Evolutionary conservation across 2,113 vertebrate species (phyloP), one percentile per base, ranked within the genome.

Genomic region (Trematocara variabile): DNA sequence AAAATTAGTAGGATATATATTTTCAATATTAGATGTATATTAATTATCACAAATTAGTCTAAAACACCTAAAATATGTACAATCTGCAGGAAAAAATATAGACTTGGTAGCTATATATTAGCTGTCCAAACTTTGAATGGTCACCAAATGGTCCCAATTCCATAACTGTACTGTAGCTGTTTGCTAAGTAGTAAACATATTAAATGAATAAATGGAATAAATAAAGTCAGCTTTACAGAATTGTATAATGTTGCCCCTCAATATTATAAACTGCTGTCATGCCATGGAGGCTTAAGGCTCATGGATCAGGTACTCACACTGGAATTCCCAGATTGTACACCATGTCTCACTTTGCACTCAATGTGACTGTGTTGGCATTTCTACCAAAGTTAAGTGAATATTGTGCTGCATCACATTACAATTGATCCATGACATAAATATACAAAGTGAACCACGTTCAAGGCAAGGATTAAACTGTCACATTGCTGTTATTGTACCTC

Each of bases 401-500:
- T 33, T 8, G 41, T 33, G 44, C 22, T 20, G 53, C 11, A 80
- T 60, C 37, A 44, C 53, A 46, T 44, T 58, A 50, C 48, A 81
- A 70, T 50, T 81, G 50, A 84, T 44, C 50, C 22, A 79, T 54
- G 3, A 48, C 54, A 28, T 12, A 78, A 87, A 68, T 78, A 75
- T 68, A 73, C 50, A 73, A 58, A 77, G 79, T 55, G 58, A 91
- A 84, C 80, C 22, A 81, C 75, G 48, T 70, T 88, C 63, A 91
- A 86, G 88, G 90, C 77, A 82, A 20, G 81, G 89, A 91, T 91
- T 82, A 89, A 89, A 93, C 48, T 16, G n/a, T 50, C 77, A 70
- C 54, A 20, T 53, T 50, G 28, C 83, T 86, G 86, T 54, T 53
- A 70, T 92, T 92, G 82, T 92, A 58, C 12, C 34, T 11, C 41